Evolutionary conservation across 2,888 invertebrate genomes (phyloP), one percentile per base, ranked within the genome.

Genomic region (Troides helena): DNA sequence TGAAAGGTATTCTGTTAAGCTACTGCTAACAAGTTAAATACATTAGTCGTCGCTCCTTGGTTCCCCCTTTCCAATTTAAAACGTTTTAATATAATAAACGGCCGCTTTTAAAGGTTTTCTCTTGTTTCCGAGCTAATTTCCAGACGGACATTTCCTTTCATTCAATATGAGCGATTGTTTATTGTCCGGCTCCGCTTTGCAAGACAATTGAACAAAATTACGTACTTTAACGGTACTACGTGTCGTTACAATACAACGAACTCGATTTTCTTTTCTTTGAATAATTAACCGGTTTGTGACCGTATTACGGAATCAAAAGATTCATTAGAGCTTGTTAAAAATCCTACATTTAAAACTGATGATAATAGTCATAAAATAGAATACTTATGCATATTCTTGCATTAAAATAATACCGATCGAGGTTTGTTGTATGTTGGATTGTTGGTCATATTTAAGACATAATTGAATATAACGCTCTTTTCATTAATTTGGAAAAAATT

Each of bases 151-250:
- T 90, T 91, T 92, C 92, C 92, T 91, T 82, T 90, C 91, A 92
- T 92, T 92, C 90, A 92, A 86, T 91, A 92, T 92, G 88, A 91
- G 80, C 92, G 88, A 92, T 92, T 90, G 92, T 92, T 89, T 90
- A 91, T 90, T 86, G 88, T 84, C 85, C 79, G 82, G 83, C 80
- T 84, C 80, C 85, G 83, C 85, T 87, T 87, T 83, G 86, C 84
- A 85, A 90, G 84, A 91, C 91, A 89, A 90, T 90, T 87, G 89
- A 81, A 83, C 86, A 81, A 85, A 90, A 88, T 89, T 88, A 83
- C 85, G 81, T 81, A 82, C 82, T 85, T 85, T 85, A 89, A 87
- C 89, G 85, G 87, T 76, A 84, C 85, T 76, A 72, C 77, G 77
- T 79, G 79, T 77, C 76, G 74, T 72, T 79, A 79, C 76, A 74